Evolutionary conservation across 2,113 vertebrate genomes (phyloP), one percentile per base, ranked within the genome.

Genomic region (Baryphthengus martii): DNA sequence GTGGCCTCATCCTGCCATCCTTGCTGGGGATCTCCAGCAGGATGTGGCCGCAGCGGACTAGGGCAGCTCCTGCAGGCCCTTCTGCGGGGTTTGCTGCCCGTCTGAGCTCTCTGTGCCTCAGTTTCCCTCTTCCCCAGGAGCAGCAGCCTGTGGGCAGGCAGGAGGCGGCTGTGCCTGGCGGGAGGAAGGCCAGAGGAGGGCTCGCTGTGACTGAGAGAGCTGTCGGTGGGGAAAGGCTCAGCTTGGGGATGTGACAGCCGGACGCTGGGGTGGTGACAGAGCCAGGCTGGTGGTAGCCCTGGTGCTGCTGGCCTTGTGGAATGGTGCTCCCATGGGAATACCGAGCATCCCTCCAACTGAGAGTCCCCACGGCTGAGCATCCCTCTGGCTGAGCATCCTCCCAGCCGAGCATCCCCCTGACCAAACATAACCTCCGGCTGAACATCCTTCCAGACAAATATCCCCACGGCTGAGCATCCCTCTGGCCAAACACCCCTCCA

Each of bases 251-350:
- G 49, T 4, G 42, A 19, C 33, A 31, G 58, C 59, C 9, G 0
- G 44, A 1, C 0, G 0, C 26, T 42, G 53, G 7, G 85, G 13
- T 24, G 42, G 66, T 16, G 35, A 37, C 25, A 0, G 67, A n/a
- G 26, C 26, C 0, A 7, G 16, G 37, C 56, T 47, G 89, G 55
- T 5, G 2, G 19, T 31, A 28, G 8, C 21, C 20, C 1, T 4
- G 2, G 45, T 17, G 35, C 80, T 21, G 31, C 44, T 5, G 21
- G 29, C 13, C 28, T 50, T 16, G 42, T 28, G 44, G 15, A 31
- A 10, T 1, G 8, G 31, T 37, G 50, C 6, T 23, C 66, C 26
- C 2, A 0, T 1, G 3, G 18, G 25, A 31, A 2, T 24, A 52
- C 10, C 2, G 52, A 55, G 40, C 42, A 47, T 56, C 63, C 25